Percentiles rank a stretch among this genome's conserved stretches.
These are phyloP conservation scores for Phoeniculus purpureus DNA, from an alignment of 2,797 vertebrate species.

Conservation along the genomic window DNA sequence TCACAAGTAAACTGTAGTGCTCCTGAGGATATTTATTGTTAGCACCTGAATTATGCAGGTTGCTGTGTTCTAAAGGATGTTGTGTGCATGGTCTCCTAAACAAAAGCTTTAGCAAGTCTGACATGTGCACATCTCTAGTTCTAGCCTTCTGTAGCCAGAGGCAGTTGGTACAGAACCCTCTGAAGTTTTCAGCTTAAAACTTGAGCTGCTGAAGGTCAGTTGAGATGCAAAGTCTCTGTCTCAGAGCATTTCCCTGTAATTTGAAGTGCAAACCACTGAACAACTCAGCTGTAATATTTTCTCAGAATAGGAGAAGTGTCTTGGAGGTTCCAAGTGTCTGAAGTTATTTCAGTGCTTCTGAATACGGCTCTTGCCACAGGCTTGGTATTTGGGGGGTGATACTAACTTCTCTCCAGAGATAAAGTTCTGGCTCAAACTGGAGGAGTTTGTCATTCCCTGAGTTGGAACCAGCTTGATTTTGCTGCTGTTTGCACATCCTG, in stretches of 20 bases:
- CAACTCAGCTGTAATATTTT: neutral
- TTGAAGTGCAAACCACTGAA: neutral
- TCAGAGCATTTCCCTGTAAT: neutral
- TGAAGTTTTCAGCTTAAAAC: neutral
- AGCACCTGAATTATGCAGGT: neutral
- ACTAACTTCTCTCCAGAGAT: neutral
- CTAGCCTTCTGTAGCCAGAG: neutral
- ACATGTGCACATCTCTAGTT: neutral
- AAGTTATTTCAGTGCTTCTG: neutral
- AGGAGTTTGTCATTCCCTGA: neutral
- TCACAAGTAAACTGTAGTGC: neutral
- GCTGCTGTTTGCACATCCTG: neutral
- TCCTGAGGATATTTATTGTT: neutral
- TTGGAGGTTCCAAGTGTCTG: neutral
- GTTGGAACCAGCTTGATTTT: neutral
- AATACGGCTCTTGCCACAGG: neutral
- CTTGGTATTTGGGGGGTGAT: neutral
- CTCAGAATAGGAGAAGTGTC: neutral
- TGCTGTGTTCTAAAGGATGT: neutral
- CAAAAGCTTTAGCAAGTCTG: neutral
- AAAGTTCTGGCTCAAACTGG: neutral
- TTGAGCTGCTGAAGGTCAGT: neutral
- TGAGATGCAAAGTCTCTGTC: neutral
- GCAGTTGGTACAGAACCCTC: neutral
- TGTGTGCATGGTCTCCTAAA: neutral